Evolutionary conservation across 2,888 invertebrate species (phyloP).

Genomic region (Pogonocherus hispidulus): DNA sequence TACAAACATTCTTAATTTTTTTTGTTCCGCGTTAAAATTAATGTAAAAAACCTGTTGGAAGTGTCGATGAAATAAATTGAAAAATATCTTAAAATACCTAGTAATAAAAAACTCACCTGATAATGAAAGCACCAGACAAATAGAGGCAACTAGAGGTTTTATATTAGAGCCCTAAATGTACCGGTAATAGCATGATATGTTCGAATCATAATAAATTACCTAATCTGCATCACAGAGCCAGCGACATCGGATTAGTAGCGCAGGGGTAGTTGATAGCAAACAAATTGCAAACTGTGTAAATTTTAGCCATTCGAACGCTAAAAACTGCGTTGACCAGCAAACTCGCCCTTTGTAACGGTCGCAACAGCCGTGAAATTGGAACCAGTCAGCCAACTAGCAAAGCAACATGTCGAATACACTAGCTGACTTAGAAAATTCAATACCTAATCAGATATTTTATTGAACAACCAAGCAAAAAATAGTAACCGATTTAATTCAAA

Average conservation of each 20-base stretch:
- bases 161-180: no score
- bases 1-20: no score
- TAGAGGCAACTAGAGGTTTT: no score
- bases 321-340: background rate
- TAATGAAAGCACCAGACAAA: no score
- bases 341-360: constrained; percentile 1
- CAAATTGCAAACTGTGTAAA: background rate
- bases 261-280: background rate
- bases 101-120: no score
- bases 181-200: background rate
- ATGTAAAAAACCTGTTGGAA: no score
- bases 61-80: no score
- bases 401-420: background rate
- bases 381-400: constrained; percentile 7
- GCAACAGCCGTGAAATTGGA: constrained; percentile 20
- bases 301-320: background rate
- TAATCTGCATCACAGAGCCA: background rate
- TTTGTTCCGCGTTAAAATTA: no score
- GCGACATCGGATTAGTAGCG: background rate
- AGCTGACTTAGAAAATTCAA: background rate
- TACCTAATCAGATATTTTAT: no score
- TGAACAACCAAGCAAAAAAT: no score
- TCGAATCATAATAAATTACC: background rate
- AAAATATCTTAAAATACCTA: no score
- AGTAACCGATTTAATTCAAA: no score